Conservation (phyloP, 2,888 invertebrate genomes). For the Oxycera nigricornis region DNA sequence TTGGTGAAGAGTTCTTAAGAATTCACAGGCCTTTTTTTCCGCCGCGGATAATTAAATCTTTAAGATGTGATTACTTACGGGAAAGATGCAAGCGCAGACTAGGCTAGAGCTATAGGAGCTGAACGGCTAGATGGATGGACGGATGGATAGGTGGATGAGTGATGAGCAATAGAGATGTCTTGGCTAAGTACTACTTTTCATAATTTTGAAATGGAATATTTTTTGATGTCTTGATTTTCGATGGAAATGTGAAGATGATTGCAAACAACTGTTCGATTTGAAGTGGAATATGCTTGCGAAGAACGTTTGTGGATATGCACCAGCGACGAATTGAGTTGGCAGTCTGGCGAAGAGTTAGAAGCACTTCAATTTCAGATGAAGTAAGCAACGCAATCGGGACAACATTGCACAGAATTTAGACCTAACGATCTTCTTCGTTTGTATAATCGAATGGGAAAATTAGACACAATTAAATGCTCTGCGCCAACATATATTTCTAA, state of each 20-base stretch:
- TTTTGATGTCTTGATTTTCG: constrained; percentile 22
- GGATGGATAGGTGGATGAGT: constrained; percentile 12
- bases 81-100: neutral
- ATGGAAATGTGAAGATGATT: constrained; percentile 4
- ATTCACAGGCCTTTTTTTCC: constrained; percentile 9
- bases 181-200: constrained; percentile 20
- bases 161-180: constrained; percentile 27
- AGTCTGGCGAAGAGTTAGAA: too few species aligned
- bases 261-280: constrained; percentile 6
- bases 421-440: too few species aligned
- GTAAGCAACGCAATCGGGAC: neutral
- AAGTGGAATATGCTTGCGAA: too few species aligned
- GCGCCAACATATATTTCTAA: constrained; percentile 15
- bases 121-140: neutral
- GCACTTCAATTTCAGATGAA: neutral
- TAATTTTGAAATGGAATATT: neutral
- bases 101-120: neutral
- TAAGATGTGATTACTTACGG: constrained; percentile 19
- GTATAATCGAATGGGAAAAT: too few species aligned
- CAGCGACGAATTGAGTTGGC: too few species aligned
- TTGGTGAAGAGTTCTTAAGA: constrained; percentile 17
- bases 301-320: too few species aligned
- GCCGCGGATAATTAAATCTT: constrained; percentile 31
- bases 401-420: too few species aligned
- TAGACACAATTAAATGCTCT: neutral